Conservation (phyloP, 2,888 invertebrate species). For the Itoplectis maculator region DNA sequence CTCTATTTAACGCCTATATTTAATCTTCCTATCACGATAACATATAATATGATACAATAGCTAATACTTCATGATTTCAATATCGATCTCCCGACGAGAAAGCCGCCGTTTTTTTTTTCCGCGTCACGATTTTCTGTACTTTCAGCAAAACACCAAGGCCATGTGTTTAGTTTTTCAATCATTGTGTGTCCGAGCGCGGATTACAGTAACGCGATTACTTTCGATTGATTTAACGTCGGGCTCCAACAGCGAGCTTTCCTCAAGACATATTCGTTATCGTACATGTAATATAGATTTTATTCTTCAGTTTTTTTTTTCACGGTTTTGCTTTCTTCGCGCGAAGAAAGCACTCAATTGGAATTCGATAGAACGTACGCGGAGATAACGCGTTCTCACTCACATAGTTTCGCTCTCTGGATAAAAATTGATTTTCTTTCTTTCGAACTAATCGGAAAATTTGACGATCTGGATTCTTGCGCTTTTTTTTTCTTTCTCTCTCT, state of each 20-base stretch:
- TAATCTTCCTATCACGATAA: slow-evolving; percentile 77
- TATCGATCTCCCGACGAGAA: slow-evolving; percentile 72
- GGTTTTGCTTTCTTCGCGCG: slow-evolving; percentile 30
- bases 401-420: slow-evolving; percentile 11
- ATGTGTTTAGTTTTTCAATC: slow-evolving; percentile 60
- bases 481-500: slow-evolving; percentile 21
- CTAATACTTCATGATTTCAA: slow-evolving; percentile 81
- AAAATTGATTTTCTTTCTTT: slow-evolving; percentile 27
- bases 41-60: slow-evolving; percentile 83
- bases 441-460: slow-evolving; percentile 35
- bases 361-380: slow-evolving; percentile 49
- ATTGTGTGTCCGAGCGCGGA: not conserved
- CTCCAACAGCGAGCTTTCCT: slow-evolving; percentile 63
- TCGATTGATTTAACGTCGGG: slow-evolving; percentile 64
- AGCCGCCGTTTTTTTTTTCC: slow-evolving; percentile 73
- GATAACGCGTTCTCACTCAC: slow-evolving; percentile 37
- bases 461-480: slow-evolving; percentile 6
- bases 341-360: slow-evolving; percentile 54
- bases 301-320: slow-evolving; percentile 7
- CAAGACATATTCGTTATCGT: slow-evolving; percentile 59
- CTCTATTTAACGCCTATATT: slow-evolving; percentile 65
- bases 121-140: slow-evolving; percentile 47
- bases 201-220: slow-evolving; percentile 52
- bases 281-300: slow-evolving; percentile 29
- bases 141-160: slow-evolving; percentile 70